Evolutionary conservation across 2,113 vertebrate species (phyloP).

Genomic region (Galemys pyrenaicus): DNA sequence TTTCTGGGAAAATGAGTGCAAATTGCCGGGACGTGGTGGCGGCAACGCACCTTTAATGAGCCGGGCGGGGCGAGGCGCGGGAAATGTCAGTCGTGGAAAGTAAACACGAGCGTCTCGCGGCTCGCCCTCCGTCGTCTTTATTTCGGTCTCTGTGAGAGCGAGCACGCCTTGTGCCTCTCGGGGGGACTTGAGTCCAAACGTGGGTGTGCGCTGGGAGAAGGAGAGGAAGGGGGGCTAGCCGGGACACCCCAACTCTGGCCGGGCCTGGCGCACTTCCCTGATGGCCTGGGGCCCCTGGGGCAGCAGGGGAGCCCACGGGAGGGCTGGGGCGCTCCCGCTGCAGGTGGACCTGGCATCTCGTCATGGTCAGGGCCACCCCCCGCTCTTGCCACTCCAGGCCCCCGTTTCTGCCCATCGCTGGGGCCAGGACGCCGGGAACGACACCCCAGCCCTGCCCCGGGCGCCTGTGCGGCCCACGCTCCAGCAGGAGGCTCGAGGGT

Average conservation of each 20-base stretch:
- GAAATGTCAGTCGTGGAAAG: slow-evolving; percentile 56
- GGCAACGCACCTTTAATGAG: slow-evolving; percentile 56
- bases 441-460: no score
- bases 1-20: slow-evolving; percentile 68
- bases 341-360: accelerated
- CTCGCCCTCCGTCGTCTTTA: neutral
- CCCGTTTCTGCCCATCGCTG: accelerated
- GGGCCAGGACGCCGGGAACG: neutral
- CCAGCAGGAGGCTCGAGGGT: accelerated
- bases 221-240: accelerated
- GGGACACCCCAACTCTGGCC: no score
- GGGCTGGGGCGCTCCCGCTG: neutral
- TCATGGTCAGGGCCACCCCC: neutral
- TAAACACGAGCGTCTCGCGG: slow-evolving; percentile 37
- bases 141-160: neutral
- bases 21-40: slow-evolving; percentile 46
- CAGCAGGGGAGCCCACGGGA: neutral
- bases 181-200: neutral
- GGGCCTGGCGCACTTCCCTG: accelerated
- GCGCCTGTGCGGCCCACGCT: neutral
- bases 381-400: neutral
- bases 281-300: no score
- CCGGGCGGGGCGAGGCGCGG: slow-evolving; percentile 39
- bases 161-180: neutral
- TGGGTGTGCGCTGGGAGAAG: neutral